phyloP scores from a whole-genome alignment of 2,888 invertebrate genomes.

The Drosophila helvetica region DNA sequence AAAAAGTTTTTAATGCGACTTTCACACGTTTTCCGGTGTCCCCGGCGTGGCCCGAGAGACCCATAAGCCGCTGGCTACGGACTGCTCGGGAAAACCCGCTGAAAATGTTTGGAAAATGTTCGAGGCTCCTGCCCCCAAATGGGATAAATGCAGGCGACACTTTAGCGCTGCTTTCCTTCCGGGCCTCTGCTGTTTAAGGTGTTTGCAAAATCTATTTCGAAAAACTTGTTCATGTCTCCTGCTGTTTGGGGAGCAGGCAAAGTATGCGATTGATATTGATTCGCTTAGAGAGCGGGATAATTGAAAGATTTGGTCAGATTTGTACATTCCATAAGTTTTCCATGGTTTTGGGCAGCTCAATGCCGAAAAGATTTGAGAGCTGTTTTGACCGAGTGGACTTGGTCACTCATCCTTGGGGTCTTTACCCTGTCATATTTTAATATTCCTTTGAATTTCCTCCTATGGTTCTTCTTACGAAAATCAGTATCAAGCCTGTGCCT shows the following conservation, averaged over 20 bases:
- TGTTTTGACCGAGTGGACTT: background rate
- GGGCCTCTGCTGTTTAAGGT: conserved; percentile 21
- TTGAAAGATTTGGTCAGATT: background rate
- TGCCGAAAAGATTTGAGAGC: background rate
- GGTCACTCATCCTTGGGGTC: too few relatives aligned
- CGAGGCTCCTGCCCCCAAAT: conserved; percentile 12
- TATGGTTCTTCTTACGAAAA: too few relatives aligned
- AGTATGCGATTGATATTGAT: background rate
- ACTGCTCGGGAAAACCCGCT: conserved; percentile 11
- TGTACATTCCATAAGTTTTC: background rate
- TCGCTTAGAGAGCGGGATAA: background rate
- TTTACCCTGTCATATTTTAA: background rate
- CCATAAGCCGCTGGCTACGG: conserved; percentile 30
- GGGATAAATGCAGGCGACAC: conserved; percentile 33
- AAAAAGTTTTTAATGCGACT: conserved; percentile 66
- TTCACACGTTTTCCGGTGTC: conserved; percentile 62
- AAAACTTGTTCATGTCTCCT: conserved; percentile 31
- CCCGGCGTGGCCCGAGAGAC: conserved; percentile 20
- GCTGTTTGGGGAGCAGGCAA: background rate
- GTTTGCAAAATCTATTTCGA: conserved; percentile 31
- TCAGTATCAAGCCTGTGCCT: too few relatives aligned
- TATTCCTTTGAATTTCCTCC: too few relatives aligned
- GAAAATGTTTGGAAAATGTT: conserved; percentile 23
- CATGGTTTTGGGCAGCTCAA: background rate
- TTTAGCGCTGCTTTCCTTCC: conserved; percentile 16